Base-by-base conservation (phyloP, 2,797 vertebrate species). In the Melanotaenia nigrans region DNA sequence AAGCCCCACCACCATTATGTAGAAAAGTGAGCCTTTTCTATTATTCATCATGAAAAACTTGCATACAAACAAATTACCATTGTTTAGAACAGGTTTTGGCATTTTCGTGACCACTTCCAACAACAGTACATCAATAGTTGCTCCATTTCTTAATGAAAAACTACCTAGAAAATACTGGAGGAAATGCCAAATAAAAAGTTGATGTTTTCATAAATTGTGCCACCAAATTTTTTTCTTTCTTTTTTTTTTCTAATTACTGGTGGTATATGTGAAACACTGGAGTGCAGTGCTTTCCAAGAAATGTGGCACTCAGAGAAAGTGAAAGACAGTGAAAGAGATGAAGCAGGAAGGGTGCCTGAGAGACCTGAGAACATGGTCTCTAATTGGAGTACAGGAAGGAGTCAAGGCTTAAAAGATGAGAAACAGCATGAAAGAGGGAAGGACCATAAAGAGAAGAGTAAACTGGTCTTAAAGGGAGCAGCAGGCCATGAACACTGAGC, bases 241-340 rank as follows among this genome's bases (percentile, higher is more conserved):
- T 28, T 62, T 42, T 1, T 14, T 69, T 71, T 57, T 63, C 28
- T 66, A 54, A 61, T 71, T 67, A 85, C 59, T 24, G 58, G 61
- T 77, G 77, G 75, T 65, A 33, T 71, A 16, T 67, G 75, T 85
- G 60, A 85, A 83, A 87, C 68, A 84, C 78, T 75, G 59, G 70
- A 82, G 79, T 85, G 87, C 75, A 85, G 83, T 79, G 80, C 78
- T 88, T 82, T 76, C 61, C 68, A 66, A 85, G 51, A 55, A 84
- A 73, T 89, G 91, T 91, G 89, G 87, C 90, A 90, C 88, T 83
- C 83, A 77, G 77, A 90, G 71, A 82, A 61, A 73, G 73, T 20
- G 45, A 66, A 59, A 62, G 10, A 71, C 54, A 51, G 24, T 65
- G 59, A 38, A 4, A 20, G 30, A 25, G 24, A 55, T 36, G 69